Percentiles rank a stretch among this genome's conserved stretches.
Evolutionary conservation across 2,888 invertebrate genomes (phyloP).

Genomic region (Pristionchus mayeri): DNA sequence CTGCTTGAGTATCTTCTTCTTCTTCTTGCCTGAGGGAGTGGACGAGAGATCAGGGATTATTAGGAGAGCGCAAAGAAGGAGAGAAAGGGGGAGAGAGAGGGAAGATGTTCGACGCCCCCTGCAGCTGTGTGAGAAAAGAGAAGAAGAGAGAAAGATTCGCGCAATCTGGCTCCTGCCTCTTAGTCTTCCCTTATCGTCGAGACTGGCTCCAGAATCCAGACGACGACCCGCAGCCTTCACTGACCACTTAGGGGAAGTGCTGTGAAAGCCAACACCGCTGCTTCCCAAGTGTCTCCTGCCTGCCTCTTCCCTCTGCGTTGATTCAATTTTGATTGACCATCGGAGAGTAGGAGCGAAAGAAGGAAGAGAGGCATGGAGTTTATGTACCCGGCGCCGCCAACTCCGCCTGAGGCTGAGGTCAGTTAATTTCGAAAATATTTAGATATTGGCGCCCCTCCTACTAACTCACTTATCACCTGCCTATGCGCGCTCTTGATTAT

Average conservation of each 20-base stretch:
- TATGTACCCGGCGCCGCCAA: slow-evolving; percentile 26
- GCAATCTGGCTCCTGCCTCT: slow-evolving; percentile 8
- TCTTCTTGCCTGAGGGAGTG: background rate
- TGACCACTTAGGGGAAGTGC: slow-evolving; percentile 20
- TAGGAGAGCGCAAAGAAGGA: background rate
- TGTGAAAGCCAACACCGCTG: slow-evolving; percentile 19
- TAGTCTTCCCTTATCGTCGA: slow-evolving; percentile 5
- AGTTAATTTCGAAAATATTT: background rate
- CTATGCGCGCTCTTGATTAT: no score
- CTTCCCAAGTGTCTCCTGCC: background rate
- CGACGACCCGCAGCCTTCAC: background rate
- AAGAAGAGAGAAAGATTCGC: background rate
- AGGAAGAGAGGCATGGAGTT: background rate
- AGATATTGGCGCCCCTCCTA: no score
- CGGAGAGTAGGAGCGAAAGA: background rate
- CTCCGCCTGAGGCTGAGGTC: background rate
- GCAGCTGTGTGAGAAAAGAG: background rate
- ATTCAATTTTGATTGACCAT: slow-evolving; percentile 43
- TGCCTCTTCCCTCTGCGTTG: background rate
- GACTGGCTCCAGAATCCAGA: background rate
- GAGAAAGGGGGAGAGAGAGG: background rate
- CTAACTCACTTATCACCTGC: no score
- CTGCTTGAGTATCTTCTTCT: slow-evolving; percentile 30
- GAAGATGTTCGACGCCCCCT: slow-evolving; percentile 2
- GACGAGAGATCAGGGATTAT: background rate